Base-by-base conservation (phyloP, 2,797 vertebrate genomes). In the Arnoldichthys spilopterus region DNA sequence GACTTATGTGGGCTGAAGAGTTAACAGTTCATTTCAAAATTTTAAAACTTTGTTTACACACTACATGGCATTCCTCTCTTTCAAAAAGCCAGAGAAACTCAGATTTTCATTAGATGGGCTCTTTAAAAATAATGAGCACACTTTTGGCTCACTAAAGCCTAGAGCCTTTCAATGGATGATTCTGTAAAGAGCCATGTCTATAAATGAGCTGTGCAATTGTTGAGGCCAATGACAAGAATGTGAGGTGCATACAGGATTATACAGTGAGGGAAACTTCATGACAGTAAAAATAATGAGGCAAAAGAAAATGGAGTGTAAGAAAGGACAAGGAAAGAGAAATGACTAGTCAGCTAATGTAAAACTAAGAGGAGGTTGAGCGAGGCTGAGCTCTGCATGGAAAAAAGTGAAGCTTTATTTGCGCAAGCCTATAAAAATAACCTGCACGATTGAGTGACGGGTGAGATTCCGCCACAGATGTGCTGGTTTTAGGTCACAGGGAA, bases 391-490 rank as follows among this genome's bases (percentile, higher is more conserved):
- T 6, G 4, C 49, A 40, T 37, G 62, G 53, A 71, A 47, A 74
- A 45, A 24, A 51, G 51, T 13, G 4, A 5, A 34, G 72, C 45
- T 85, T 80, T 80, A 82, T 83, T 82, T 80, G 59, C 73, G 28
- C 20, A 78, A 71, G 77, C 34, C 66, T 83, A 78, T 66, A 62
- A 72, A 78, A 82, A 84, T 77, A 81, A 84, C 45, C 75, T 32
- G 45, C n/a, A 28, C 1, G 16, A 3, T 2, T 83, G 76, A 84
- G 22, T 79, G 81, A 84, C 51, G 13, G 74, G 22, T 13, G 40
- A 72, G 64, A 74, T 82, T 70, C 64, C 67, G 9, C 56, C 54
- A 28, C 74, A 80, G 73, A 83, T 82, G 58, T 67, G 59, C 72
- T 70, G 30, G 37, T 56, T 78, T 78, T 47, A 70, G 32, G 64